phyloP scores from a whole-genome alignment of 2,797 vertebrate species.

The Paguma larvata region DNA sequence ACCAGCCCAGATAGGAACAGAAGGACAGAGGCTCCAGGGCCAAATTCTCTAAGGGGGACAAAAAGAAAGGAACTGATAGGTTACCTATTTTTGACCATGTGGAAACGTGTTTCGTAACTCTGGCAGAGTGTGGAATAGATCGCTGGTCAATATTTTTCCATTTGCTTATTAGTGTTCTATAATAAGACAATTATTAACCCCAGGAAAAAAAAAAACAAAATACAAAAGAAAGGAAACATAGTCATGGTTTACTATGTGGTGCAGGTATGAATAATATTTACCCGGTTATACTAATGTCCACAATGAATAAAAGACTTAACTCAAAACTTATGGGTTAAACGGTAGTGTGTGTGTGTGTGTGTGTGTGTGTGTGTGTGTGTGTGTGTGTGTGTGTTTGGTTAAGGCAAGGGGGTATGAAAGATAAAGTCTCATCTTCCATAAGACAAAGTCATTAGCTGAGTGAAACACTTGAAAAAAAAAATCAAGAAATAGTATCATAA shows the following conservation, averaged over 20 bases:
- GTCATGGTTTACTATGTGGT: neutral
- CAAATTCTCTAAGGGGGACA: neutral
- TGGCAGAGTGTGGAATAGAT: neutral
- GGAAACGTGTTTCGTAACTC: constrained; percentile 5
- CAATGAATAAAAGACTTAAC: neutral
- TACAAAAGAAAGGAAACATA: neutral
- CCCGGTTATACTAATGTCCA: neutral
- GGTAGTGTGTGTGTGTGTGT: neutral
- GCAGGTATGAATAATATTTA: neutral
- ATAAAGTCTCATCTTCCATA: neutral
- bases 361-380: neutral
- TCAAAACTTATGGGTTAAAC: neutral
- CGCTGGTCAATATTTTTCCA: neutral
- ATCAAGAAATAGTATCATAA: neutral
- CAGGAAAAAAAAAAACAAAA: neutral
- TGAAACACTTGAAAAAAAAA: neutral
- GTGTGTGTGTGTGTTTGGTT: neutral
- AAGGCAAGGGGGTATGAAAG: neutral
- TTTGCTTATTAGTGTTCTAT: neutral
- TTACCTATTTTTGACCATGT: neutral
- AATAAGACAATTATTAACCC: neutral
- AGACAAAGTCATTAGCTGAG: neutral
- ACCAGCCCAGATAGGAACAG: neutral
- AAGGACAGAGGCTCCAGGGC: neutral
- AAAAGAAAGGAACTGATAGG: neutral